Evolutionary conservation across 2,888 invertebrate species (phyloP).

Genomic region (Mesoligia furuncula): DNA sequence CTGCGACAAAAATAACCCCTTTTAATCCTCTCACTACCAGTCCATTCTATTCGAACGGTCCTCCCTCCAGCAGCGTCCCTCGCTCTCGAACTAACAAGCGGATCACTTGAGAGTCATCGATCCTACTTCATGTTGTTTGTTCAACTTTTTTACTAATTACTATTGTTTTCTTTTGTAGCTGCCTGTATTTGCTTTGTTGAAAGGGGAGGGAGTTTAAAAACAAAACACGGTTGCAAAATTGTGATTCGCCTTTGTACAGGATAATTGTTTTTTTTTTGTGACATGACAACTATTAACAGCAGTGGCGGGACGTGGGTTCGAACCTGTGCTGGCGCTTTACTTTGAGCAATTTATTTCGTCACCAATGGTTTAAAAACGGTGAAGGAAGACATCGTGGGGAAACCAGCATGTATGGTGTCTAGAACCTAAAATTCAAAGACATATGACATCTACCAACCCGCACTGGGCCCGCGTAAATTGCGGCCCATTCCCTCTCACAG

Average conservation of each 20-base stretch:
- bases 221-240: neutral
- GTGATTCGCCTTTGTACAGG: neutral
- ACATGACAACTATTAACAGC: no score
- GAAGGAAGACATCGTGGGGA: no score
- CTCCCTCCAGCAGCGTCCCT: constrained; percentile 22
- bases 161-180: constrained; percentile 28
- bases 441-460: no score
- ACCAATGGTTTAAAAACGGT: no score
- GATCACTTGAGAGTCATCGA: constrained; percentile 53
- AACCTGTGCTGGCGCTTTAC: no score
- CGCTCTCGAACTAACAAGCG: constrained; percentile 51
- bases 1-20: neutral
- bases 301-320: no score
- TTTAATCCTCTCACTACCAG: constrained; percentile 1
- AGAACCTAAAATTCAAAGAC: no score
- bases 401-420: no score
- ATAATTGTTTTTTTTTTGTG: neutral
- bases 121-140: constrained; percentile 40
- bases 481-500: no score
- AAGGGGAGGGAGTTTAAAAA: neutral
- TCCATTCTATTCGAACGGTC: neutral
- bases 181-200: neutral
- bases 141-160: constrained; percentile 35
- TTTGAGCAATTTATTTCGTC: no score
- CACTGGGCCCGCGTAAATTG: no score